Percentiles rank a stretch among this genome's conserved stretches.
These are phyloP conservation scores for Yasuhikotakia modesta DNA, from an alignment of 2,797 vertebrate species.

Conservation along the genomic window DNA sequence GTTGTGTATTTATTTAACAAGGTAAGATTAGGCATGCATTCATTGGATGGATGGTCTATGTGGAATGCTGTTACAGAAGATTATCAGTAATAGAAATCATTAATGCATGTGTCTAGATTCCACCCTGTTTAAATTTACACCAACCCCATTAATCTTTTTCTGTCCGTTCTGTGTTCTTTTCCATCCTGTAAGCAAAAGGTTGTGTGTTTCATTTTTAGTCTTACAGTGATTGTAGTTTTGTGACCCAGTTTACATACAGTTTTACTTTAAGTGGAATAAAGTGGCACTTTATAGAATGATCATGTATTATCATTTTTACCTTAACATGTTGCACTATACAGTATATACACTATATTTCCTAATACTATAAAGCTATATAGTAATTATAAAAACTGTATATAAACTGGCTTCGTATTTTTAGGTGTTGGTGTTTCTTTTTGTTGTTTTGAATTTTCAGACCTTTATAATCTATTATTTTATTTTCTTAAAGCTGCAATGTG, in stretches of 20 bases:
- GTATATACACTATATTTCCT: too few species aligned
- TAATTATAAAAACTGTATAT: not conserved
- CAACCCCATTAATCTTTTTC: not conserved
- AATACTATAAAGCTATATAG: not conserved
- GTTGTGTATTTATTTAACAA: conserved; percentile 97
- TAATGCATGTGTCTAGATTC: conserved; percentile 56
- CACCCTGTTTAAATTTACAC: conserved; percentile 36
- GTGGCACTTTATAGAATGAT: not conserved
- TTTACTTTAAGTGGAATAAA: not conserved
- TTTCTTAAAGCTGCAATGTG: too few species aligned
- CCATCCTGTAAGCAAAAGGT: not conserved
- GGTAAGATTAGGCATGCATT: conserved; percentile 79
- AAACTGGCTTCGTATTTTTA: conserved; percentile 9
- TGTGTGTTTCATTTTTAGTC: not conserved
- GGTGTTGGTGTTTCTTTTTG: too few species aligned
- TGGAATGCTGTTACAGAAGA: conserved; percentile 20
- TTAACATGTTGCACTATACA: not conserved
- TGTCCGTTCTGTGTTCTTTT: not conserved
- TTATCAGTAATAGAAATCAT: conserved; percentile 10
- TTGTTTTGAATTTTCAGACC: not conserved
- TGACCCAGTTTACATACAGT: conserved; percentile 25
- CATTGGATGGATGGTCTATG: conserved; percentile 4
- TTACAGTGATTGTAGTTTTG: not conserved
- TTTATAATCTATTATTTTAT: too few species aligned
- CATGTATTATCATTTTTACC: not conserved